Conservation (phyloP, 2,888 invertebrate genomes). For the Himalopsyche tibetana region DNA sequence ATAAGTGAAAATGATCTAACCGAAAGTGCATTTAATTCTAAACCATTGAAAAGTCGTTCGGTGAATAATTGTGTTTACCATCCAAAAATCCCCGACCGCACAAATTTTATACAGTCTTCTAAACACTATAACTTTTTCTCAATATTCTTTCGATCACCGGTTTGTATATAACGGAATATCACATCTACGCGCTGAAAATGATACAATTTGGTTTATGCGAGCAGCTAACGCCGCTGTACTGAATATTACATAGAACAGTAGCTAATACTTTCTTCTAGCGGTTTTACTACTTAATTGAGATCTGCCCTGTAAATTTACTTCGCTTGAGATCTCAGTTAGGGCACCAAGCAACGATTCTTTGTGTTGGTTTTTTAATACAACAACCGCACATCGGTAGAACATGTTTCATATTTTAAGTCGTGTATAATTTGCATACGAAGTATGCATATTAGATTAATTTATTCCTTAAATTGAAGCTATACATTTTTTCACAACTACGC, state of each 20-base stretch:
- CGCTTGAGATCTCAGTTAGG: slow-evolving; percentile 46
- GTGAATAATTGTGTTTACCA: too few relatives aligned
- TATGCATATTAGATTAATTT: too few relatives aligned
- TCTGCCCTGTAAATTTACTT: slow-evolving; percentile 24
- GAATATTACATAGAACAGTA: neutral
- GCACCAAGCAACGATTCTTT: slow-evolving; percentile 36
- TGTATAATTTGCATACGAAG: too few relatives aligned
- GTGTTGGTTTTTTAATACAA: neutral
- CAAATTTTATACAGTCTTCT: neutral
- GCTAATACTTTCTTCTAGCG: slow-evolving; percentile 9
- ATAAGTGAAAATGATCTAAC: too few relatives aligned
- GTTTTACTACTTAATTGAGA: slow-evolving; percentile 31
- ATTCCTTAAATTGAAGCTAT: too few relatives aligned
- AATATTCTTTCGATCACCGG: neutral
- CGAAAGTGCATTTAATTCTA: too few relatives aligned
- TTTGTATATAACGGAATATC: neutral
- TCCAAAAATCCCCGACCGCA: neutral
- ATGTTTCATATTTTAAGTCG: too few relatives aligned
- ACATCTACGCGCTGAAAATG: neutral
- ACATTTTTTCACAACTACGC: too few relatives aligned
- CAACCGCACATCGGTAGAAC: neutral
- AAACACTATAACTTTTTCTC: neutral
- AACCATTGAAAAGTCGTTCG: too few relatives aligned
- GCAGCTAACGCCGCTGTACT: neutral
- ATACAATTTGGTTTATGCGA: neutral